Conservation (phyloP, 2,113 vertebrate species). For the Sakesphorus luctuosus region DNA sequence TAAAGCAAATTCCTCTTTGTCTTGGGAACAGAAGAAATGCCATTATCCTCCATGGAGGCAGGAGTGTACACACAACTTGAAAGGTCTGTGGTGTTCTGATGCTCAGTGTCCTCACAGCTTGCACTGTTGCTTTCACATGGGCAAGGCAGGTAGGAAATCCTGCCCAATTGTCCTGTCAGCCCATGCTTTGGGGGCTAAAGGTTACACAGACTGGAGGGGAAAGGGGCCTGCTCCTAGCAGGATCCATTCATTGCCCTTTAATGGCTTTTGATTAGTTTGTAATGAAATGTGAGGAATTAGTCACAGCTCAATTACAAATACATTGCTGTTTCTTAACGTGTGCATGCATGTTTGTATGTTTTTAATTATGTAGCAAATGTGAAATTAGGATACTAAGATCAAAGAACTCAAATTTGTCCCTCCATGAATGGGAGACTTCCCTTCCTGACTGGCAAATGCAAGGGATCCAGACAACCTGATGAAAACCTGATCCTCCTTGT, state of each 20-base stretch:
- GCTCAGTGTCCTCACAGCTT: neutral
- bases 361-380: neutral
- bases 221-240: neutral
- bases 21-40: neutral
- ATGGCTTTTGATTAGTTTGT: slow-evolving; percentile 7
- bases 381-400: neutral
- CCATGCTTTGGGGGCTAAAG: neutral
- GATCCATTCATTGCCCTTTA: neutral
- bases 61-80: neutral
- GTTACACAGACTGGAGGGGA: neutral
- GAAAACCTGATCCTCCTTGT: neutral
- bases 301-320: slow-evolving; percentile 23
- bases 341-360: neutral
- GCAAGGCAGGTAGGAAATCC: neutral
- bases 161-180: neutral
- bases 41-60: neutral
- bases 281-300: slow-evolving; percentile 36
- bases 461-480: neutral
- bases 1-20: neutral
- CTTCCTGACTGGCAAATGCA: neutral
- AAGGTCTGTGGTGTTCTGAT: neutral
- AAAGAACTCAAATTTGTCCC: neutral
- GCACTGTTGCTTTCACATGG: neutral
- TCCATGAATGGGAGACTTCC: neutral
- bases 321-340: neutral